Base-by-base conservation (phyloP, 2,113 vertebrate species). In the Cepphus grylle region DNA sequence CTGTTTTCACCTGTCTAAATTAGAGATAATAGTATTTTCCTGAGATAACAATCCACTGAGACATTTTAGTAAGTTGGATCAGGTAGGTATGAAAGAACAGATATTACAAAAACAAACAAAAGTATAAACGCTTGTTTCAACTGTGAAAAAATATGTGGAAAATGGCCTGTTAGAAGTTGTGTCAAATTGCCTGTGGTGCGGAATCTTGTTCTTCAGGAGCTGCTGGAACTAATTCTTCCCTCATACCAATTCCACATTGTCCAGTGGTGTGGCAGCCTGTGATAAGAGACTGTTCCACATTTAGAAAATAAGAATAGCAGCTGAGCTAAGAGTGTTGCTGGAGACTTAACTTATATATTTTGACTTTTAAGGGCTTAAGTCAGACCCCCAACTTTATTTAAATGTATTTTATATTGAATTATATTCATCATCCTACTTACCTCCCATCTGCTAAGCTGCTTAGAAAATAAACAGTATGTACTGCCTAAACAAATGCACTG, bases 361-460 rank as follows among this genome's bases (percentile, higher is more conserved):
- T 83, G 82, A 91, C 66, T 92, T 95, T 83, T 69, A 83, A 90
- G n/a, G 73, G 88, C 52, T 96, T 94, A 94, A 96, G 86, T 88
- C 93, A 91, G 56, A 95, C 66, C 78, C 79, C 65, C 27, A 94
- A 94, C 73, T 96, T 97, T 96, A 95, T 94, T 96, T 95, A 91
- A 96, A 92, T 94, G 36, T 74, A 89, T 90, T 94, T 97, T 92
- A 79, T 96, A 95, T 93, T 97, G 70, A 97, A 94, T 97, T 97
- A 81, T 95, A 95, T 89, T 90, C 15, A 88, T 85, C 93, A 82
- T 84, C 66, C 91, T 96, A 84, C 86, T 97, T 97, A 85, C 89
- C 43, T 94, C 77, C 94, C 66, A 45, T 96, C 78, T 94, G 22
- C 49, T 97, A 97, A 97, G 90, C 92, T 90, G 70, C 94, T 97